Base-by-base conservation (phyloP, 2,113 vertebrate genomes). In the Cnemophilus loriae region DNA sequence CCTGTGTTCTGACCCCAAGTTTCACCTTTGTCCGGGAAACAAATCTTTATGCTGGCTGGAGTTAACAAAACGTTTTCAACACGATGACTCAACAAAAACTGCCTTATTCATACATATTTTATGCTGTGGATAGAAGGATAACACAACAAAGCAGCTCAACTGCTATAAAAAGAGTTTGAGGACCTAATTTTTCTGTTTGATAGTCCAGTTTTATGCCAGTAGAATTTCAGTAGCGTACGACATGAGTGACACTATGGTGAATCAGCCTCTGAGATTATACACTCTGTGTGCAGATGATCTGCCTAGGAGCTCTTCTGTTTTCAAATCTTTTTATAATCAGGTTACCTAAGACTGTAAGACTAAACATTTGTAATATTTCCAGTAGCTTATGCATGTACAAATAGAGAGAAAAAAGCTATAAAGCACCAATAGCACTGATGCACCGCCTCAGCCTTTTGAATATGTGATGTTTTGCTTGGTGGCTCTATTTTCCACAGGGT, bases 101-200 rank as follows among this genome's bases (percentile, higher is more conserved):
- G 75, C 27, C 39, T 88, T 84, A n/a, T 92, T 93, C 85, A 67
- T 88, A 33, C 75, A 81, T 96, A 74, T 93, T 95, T 96, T 93
- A 91, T 88, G 57, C 17, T 70, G 39, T 65, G 71, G 39, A 33
- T 63, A n/a, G 59, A 52, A 69, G 27, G 17, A 90, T 84, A 94
- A 55, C 70, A 70, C 33, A 85, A 84, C 30, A 93, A 94, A 94
- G 47, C 42, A 86, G 33, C 24, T 80, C 75, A 88, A 47, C 35
- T 81, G 67, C 79, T 85, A 71, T 55, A 77, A 87, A 79, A 80
- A 89, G 19, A 56, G 44, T 84, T 53, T 64, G 64, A 96, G 44
- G 56, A 85, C 83, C 83, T 92, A 84, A 74, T 96, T 94, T 89
- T 86, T 68, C 68, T 88, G 37, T 90, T 75, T 95, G 68, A 74